These are phyloP conservation scores for Sinelater perroti DNA, from an alignment of 2,888 invertebrate genomes.

Conservation along the genomic window DNA sequence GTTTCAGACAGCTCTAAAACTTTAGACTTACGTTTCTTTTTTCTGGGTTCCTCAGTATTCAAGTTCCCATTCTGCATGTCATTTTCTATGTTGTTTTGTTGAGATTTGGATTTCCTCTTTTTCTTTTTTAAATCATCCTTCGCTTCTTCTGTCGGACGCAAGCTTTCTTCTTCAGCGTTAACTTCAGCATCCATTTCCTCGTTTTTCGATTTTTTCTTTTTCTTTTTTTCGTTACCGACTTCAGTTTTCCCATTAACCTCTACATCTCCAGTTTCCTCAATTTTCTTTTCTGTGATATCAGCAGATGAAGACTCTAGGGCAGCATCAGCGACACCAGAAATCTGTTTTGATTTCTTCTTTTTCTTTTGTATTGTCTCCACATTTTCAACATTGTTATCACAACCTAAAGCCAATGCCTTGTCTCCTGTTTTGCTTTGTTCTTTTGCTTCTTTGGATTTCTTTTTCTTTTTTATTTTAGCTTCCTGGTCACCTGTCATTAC, in stretches of 20 bases:
- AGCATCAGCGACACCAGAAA: slow-evolving; percentile 47
- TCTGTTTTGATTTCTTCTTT: slow-evolving; percentile 51
- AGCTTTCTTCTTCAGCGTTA: slow-evolving; percentile 12
- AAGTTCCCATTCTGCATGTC: not conserved
- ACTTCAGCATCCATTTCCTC: slow-evolving; percentile 1
- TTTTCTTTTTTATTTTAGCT: too few species aligned
- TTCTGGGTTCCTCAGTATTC: not conserved
- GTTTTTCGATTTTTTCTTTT: slow-evolving; percentile 25
- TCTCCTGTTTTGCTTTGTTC: too few species aligned
- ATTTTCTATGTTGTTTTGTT: not conserved
- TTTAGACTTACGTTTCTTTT: not conserved
- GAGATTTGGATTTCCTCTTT: slow-evolving; percentile 12
- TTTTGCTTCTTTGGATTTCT: too few species aligned
- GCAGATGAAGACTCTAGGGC: not conserved
- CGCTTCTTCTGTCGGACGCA: not conserved
- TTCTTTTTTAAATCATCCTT: slow-evolving; percentile 8
- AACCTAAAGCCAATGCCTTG: too few species aligned
- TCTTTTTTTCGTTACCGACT: slow-evolving; percentile 4
- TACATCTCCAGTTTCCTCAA: not conserved
- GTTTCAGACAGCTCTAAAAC: not conserved
- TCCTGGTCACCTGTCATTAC: slow-evolving; percentile 39
- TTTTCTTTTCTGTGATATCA: not conserved
- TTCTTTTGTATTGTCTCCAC: slow-evolving; percentile 46
- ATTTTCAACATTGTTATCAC: slow-evolving; percentile 47
- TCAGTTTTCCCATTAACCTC: not conserved